Evolutionary conservation across 1,140 invertebrate species (phyloP).

Genomic region (Dolichoris vasculosae): DNA sequence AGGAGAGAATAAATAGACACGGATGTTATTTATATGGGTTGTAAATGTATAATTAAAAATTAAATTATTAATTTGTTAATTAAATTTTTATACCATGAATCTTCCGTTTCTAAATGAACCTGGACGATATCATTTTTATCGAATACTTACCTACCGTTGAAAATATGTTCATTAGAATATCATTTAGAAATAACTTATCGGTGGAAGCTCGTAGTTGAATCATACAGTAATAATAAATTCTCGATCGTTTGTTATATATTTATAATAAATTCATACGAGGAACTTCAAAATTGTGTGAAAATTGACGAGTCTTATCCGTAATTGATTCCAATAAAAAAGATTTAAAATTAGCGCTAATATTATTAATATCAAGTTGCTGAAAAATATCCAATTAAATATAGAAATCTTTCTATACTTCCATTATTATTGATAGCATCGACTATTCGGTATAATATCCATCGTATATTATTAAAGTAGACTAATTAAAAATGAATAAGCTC

Average conservation of each 20-base stretch:
- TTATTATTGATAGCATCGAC: neutral
- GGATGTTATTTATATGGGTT: neutral
- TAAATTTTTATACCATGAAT: neutral
- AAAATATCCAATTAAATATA: neutral
- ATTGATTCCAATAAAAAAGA: too few species aligned
- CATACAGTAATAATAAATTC: neutral
- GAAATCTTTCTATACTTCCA: neutral
- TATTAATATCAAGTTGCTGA: neutral
- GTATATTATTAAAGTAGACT: neutral
- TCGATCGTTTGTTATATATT: neutral
- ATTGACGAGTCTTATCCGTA: too few species aligned
- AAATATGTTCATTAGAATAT: neutral
- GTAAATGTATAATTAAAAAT: constrained; percentile 4
- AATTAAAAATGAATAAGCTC: neutral
- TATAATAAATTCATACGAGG: neutral
- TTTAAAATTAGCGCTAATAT: too few species aligned
- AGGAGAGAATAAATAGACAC: neutral
- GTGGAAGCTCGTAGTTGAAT: neutral
- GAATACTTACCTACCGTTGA: neutral
- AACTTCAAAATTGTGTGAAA: neutral
- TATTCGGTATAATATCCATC: neutral
- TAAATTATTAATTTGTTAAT: neutral
- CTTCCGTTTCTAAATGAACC: neutral
- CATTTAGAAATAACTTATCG: neutral
- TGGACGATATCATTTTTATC: neutral